Evolutionary conservation across 2,797 vertebrate genomes (phyloP).

Genomic region (Peromyscus eremicus): DNA sequence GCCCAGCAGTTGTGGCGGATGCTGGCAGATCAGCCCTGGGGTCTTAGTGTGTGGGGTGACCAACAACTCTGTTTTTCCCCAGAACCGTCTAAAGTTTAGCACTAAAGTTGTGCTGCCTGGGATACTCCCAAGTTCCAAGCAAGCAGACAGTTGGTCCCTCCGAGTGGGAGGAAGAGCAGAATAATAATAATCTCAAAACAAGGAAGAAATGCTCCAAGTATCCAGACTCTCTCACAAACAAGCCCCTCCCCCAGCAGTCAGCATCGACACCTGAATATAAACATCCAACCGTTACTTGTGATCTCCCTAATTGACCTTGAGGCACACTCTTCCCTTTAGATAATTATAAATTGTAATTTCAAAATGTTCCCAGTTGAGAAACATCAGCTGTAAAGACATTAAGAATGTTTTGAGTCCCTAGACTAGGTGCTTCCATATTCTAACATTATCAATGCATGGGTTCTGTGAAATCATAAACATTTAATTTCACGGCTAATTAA

Average conservation of each 20-base stretch:
- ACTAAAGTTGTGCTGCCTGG: not conserved
- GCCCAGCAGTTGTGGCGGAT: not conserved
- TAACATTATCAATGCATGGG: conserved; percentile 70
- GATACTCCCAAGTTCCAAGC: not conserved
- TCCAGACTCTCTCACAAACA: not conserved
- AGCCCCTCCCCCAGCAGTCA: not conserved
- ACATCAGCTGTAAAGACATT: conserved; percentile 66
- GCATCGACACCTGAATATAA: conserved; percentile 12
- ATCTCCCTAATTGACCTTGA: conserved; percentile 6
- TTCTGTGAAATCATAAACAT: conserved; percentile 77
- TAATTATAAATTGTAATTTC: conserved; percentile 57
- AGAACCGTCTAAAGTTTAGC: not conserved
- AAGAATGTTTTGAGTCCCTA: conserved; percentile 72
- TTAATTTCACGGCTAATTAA: conserved; percentile 84
- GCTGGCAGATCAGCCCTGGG: not conserved
- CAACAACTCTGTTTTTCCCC: not conserved
- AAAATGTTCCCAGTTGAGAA: conserved; percentile 65
- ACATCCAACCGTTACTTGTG: not conserved
- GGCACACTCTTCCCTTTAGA: conserved; percentile 30
- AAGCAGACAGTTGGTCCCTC: not conserved
- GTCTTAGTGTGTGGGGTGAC: not conserved
- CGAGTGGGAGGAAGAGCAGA: not conserved
- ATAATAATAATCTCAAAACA: not conserved
- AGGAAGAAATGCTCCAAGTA: not conserved
- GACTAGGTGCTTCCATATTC: conserved; percentile 37